Evolutionary conservation across 2,888 invertebrate genomes (phyloP).

Genomic region (Epsilonema sp.): DNA sequence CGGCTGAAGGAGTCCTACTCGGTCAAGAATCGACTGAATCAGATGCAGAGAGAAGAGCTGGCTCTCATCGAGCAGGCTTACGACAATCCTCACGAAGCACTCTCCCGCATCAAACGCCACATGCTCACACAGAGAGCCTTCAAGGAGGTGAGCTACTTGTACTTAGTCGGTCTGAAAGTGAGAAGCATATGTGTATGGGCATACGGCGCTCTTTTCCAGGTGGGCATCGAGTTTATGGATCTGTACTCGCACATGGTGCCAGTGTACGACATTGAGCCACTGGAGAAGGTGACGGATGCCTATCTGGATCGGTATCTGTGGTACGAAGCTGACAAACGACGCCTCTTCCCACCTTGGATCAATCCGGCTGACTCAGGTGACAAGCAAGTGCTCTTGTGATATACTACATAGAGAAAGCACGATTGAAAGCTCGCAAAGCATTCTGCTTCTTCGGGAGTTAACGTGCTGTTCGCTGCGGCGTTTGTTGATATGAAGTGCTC

Average conservation of each 20-base stretch:
- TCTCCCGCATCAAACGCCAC: slow-evolving; percentile 97
- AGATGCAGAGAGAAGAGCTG: slow-evolving; percentile 92
- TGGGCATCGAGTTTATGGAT: slow-evolving; percentile 99
- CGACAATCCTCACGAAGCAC: slow-evolving; percentile 96
- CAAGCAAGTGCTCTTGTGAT: no score
- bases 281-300: slow-evolving; percentile 98
- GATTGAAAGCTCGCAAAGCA: no score
- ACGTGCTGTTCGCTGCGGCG: no score
- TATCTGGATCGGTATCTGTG: slow-evolving; percentile 97
- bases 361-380: slow-evolving; percentile 73
- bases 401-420: no score
- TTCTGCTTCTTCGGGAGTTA: no score
- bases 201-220: no score
- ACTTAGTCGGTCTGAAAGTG: no score
- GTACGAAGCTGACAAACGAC: slow-evolving; percentile 87
- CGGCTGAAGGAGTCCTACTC: slow-evolving; percentile 22
- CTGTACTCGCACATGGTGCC: slow-evolving; percentile 94
- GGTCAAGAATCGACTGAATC: slow-evolving; percentile 52
- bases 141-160: slow-evolving; percentile 80
- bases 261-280: slow-evolving; percentile 94
- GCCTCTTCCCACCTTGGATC: slow-evolving; percentile 93
- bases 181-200: slow-evolving; percentile 11
- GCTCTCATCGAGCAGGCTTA: slow-evolving; percentile 98
- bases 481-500: no score
- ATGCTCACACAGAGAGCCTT: slow-evolving; percentile 90